Conservation (phyloP, 2,888 invertebrate species). For the Sesia apiformis region DNA sequence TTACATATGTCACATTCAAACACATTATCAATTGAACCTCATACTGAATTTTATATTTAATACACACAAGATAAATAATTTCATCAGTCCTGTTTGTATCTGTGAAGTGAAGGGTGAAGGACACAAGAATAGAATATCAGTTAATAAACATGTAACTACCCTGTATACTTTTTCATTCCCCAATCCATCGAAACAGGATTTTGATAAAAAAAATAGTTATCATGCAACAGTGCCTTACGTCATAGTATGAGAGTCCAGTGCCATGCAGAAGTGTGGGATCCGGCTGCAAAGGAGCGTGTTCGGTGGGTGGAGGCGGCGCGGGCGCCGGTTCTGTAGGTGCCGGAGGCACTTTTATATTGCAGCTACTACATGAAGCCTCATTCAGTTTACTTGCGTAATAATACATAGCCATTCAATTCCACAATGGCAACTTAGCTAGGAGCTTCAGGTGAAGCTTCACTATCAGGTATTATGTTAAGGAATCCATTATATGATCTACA, state of each 20-base stretch:
- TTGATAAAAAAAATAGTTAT: neutral
- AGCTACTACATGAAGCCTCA: slow-evolving; percentile 77
- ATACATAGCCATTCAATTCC: slow-evolving; percentile 79
- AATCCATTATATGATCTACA: slow-evolving; percentile 38
- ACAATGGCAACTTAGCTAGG: slow-evolving; percentile 24
- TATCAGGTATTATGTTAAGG: slow-evolving; percentile 23
- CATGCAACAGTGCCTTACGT: slow-evolving; percentile 35
- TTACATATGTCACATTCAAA: no score
- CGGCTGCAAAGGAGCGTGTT: slow-evolving; percentile 48
- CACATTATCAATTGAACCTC: no score
- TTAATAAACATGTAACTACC: no score
- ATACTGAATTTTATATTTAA: no score
- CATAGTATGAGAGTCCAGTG: slow-evolving; percentile 59
- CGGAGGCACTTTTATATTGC: slow-evolving; percentile 60
- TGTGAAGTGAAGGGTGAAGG: no score
- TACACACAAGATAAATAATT: no score
- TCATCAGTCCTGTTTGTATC: no score
- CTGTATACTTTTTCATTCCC: neutral
- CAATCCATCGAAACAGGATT: neutral
- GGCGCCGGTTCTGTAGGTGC: slow-evolving; percentile 45
- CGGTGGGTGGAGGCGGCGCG: slow-evolving; percentile 43
- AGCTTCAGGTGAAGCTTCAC: slow-evolving; percentile 26
- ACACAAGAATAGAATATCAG: no score
- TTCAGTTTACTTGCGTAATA: slow-evolving; percentile 81
- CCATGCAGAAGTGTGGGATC: slow-evolving; percentile 50